phyloP scores from a whole-genome alignment of 2,113 vertebrate genomes.

The Prolemur simus region DNA sequence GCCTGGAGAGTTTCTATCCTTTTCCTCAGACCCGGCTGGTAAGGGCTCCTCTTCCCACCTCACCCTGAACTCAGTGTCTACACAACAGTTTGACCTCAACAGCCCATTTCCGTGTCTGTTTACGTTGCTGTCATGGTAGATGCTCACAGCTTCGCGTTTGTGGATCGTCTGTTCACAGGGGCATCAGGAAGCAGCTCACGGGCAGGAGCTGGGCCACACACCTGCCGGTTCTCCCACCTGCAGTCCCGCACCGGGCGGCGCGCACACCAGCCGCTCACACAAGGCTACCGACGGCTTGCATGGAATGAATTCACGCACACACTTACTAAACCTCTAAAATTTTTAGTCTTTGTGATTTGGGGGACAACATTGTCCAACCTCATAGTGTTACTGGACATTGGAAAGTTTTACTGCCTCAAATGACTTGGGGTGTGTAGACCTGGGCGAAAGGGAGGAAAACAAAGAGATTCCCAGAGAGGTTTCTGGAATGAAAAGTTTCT shows the following conservation, averaged over 20 bases:
- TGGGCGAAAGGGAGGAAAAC: neutral
- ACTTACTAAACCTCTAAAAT: fast-evolving
- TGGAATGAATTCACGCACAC: too few species aligned
- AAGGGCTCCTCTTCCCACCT: neutral
- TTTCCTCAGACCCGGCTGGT: neutral
- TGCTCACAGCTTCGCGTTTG: neutral
- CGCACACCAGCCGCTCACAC: neutral
- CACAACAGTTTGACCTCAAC: fast-evolving
- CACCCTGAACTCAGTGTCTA: fast-evolving
- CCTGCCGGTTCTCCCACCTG: too few species aligned
- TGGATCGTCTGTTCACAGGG: neutral
- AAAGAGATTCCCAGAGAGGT: neutral
- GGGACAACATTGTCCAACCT: neutral
- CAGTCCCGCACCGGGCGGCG: fast-evolving
- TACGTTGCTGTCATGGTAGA: neutral
- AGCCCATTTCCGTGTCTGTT: fast-evolving
- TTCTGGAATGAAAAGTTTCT: neutral
- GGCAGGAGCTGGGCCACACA: neutral
- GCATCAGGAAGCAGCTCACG: neutral
- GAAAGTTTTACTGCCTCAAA: neutral
- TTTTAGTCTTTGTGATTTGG: neutral
- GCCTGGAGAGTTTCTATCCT: neutral
- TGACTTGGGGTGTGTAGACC: neutral
- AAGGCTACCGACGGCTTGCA: fast-evolving
- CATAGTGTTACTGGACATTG: neutral